phyloP scores from a whole-genome alignment of 2,888 invertebrate genomes.

The Sphaerophoria rueppellii region DNA sequence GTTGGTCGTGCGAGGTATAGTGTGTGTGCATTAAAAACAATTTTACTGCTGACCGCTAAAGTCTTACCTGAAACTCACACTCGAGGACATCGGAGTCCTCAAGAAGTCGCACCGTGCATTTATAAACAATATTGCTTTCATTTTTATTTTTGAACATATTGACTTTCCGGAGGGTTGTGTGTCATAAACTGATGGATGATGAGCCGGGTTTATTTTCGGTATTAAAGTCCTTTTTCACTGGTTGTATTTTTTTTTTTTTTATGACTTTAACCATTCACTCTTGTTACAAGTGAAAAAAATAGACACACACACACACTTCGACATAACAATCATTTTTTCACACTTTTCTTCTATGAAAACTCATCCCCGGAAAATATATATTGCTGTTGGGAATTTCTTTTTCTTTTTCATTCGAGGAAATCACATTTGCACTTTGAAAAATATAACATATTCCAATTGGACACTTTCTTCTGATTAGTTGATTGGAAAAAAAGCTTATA shows the following conservation, averaged over 20 bases:
- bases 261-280: conserved; percentile 40
- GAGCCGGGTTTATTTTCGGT: conserved; percentile 33
- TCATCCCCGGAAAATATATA: conserved; percentile 28
- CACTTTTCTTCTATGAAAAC: conserved; percentile 44
- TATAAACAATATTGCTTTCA: conserved; percentile 90
- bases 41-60: conserved; percentile 55
- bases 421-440: not conserved
- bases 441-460: conserved; percentile 34
- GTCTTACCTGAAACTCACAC: conserved; percentile 93
- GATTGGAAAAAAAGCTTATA: conserved; percentile 31
- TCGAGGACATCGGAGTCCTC: conserved; percentile 96
- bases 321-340: conserved; percentile 36
- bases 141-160: conserved; percentile 84
- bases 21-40: conserved; percentile 54
- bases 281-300: conserved; percentile 27
- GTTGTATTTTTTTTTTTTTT: conserved; percentile 12
- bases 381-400: not conserved
- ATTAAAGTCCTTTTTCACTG: conserved; percentile 23
- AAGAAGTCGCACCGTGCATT: conserved; percentile 93
- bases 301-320: conserved; percentile 19
- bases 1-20: not conserved
- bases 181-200: not conserved
- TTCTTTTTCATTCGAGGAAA: not conserved
- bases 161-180: conserved; percentile 39
- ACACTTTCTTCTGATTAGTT: conserved; percentile 27